Conservation (phyloP, 2,113 vertebrate species). For the Lampris incognitus region DNA sequence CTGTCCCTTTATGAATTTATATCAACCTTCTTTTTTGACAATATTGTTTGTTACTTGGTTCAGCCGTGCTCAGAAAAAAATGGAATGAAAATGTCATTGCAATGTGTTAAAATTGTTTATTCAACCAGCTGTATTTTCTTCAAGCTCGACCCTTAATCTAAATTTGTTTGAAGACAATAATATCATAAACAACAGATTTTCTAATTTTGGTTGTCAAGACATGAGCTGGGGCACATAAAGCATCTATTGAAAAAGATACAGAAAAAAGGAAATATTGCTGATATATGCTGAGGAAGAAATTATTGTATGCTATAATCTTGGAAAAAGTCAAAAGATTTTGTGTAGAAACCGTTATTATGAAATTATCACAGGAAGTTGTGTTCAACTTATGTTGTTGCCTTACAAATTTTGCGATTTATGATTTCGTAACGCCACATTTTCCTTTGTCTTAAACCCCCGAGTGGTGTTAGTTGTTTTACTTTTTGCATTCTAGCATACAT, state of each 20-base stretch:
- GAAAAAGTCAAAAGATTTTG: background rate
- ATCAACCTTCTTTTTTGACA: background rate
- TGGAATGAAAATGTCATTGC: background rate
- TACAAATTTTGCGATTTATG: background rate
- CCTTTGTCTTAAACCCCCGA: background rate
- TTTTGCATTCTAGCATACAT: background rate
- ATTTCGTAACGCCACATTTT: too few relatives aligned
- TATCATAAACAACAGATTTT: too few relatives aligned
- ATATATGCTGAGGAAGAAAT: background rate
- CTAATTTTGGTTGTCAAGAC: background rate
- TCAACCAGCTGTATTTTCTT: too few relatives aligned
- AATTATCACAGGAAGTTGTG: constrained; percentile 8
- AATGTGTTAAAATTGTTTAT: background rate
- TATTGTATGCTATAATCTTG: background rate
- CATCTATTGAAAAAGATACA: background rate
- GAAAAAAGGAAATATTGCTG: background rate
- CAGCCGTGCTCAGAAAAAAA: background rate
- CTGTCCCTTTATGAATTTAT: background rate
- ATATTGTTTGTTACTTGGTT: background rate
- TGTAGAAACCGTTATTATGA: too few relatives aligned
- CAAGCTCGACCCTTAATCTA: too few relatives aligned
- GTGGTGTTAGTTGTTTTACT: background rate
- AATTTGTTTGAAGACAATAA: too few relatives aligned
- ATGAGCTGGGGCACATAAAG: background rate
- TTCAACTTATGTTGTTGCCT: background rate